Base-by-base conservation (phyloP, 37 sponge, comb jelly and placozoan genomes). In the Tethya wilhelma region DNA sequence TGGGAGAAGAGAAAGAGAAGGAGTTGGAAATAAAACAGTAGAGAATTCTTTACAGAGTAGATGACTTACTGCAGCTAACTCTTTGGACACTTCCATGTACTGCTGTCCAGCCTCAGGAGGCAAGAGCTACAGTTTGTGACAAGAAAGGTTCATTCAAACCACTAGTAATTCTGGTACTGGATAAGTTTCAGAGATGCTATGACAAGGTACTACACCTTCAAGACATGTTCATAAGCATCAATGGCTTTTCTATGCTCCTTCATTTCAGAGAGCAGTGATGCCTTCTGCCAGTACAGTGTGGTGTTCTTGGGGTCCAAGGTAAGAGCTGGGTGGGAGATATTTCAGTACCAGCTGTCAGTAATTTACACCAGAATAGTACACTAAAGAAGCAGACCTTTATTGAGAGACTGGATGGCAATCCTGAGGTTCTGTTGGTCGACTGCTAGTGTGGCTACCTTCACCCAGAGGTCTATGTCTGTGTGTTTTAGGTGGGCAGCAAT, bases 401-500 rank as follows among this genome's bases (percentile, higher is more conserved):
- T 67, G 64, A 72, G 58, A 66, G 93, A 92, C 58, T 72, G 75
- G 0, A 59, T 45, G 3, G 94, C 93, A n/a, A 79, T 20, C 11
- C 25, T 26, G 49, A 79, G 73, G 39, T 92, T 67, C 22, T 56
- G 14, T 49, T 70, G 77, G 26, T 89, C 77, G n/a, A 77, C 44
- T 8, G 96, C 93, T 57, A 92, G 34, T 19, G 85, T 49, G 20
- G 84, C 94, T 33, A 59, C 40, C 58, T 89, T 91, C 55, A 77
- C 19, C 96, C 96, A 95, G 67, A 89, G 67, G 14, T 85, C 84
- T 0, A 33, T 14, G 55, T 95, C 94, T 57, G 38, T 44, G 8
- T 73, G 82, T 56, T 95, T 80, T 38, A 95, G 75, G 63, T 95
- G 84, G 25, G 96, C 93, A 30, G 80, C 75, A 26, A 95, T 92